phyloP scores from a whole-genome alignment of 1,140 invertebrate species.

The Drosophila prosaltans region DNA sequence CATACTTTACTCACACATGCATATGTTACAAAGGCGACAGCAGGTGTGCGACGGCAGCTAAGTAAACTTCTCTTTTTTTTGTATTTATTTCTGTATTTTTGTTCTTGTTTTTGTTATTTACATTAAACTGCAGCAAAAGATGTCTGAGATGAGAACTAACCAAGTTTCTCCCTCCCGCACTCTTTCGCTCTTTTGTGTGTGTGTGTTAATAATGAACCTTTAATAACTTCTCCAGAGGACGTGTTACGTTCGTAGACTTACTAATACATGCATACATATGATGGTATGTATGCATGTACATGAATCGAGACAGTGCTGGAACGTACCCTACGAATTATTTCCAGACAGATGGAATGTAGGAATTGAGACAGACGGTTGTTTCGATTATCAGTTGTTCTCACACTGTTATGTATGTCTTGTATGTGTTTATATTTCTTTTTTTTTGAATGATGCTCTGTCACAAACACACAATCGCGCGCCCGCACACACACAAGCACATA shows the following conservation, averaged over 20 bases:
- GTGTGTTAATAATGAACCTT: constrained; percentile 62
- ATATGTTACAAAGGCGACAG: constrained; percentile 24
- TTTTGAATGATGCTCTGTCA: background rate
- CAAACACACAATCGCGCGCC: background rate
- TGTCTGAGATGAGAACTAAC: background rate
- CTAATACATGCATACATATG: constrained; percentile 23
- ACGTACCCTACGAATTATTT: no score
- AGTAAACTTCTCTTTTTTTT: constrained; percentile 28
- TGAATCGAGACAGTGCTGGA: no score
- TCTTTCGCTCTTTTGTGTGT: background rate
- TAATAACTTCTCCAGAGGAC: constrained; percentile 50
- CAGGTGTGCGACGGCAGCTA: constrained; percentile 45
- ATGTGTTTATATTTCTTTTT: background rate
- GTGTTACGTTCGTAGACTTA: constrained; percentile 13
- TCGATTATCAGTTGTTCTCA: no score
- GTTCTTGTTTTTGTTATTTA: constrained; percentile 30
- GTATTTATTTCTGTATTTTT: constrained; percentile 22
- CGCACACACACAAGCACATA: no score
- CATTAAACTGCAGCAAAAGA: constrained; percentile 13
- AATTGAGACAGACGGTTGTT: no score
- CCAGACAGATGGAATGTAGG: no score
- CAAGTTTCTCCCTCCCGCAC: background rate
- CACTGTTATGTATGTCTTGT: background rate
- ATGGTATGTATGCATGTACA: no score
- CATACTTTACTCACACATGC: background rate